Percentiles rank a stretch among this genome's conserved stretches.
These are phyloP conservation scores for Sminthopsis crassicaudata DNA, from an alignment of 2,113 vertebrate genomes.

Conservation along the genomic window DNA sequence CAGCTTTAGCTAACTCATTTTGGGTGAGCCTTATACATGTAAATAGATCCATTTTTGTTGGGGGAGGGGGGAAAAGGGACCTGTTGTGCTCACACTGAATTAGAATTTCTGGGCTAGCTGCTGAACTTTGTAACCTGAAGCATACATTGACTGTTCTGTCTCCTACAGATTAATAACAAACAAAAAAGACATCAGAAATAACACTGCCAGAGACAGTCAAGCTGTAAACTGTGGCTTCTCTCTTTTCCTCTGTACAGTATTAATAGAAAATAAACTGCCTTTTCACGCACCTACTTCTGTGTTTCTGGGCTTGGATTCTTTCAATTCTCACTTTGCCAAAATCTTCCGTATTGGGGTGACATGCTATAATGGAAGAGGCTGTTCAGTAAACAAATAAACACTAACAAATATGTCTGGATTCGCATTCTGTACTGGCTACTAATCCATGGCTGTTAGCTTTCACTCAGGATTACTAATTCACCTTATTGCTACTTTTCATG, in stretches of 20 bases:
- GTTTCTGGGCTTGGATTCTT: conserved; percentile 89
- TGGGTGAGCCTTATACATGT: conserved; percentile 82
- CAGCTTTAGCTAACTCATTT: conserved; percentile 83
- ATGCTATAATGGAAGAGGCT: neutral
- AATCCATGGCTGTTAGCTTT: neutral
- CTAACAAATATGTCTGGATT: conserved; percentile 56
- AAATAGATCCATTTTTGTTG: conserved; percentile 83
- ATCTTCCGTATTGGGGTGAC: conserved; percentile 43
- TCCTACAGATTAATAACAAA: conserved; percentile 83
- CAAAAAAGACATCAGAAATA: conserved; percentile 78
- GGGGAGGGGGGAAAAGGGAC: conserved; percentile 72
- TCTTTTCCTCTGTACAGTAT: conserved; percentile 90
- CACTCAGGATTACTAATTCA: conserved; percentile 65
- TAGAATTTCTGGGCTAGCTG: conserved; percentile 89
- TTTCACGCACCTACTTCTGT: conserved; percentile 87
- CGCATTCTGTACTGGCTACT: neutral
- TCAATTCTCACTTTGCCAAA: conserved; percentile 76
- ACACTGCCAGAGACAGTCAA: conserved; percentile 88
- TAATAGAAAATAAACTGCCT: conserved; percentile 94
- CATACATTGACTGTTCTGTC: conserved; percentile 89
- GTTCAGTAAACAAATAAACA: conserved; percentile 68
- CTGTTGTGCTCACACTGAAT: conserved; percentile 87
- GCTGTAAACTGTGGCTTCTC: conserved; percentile 89
- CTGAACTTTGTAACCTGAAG: conserved; percentile 92
- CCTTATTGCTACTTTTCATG: neutral